Evolutionary conservation across 2,888 invertebrate genomes (phyloP), one percentile per base, ranked within the genome.

Genomic region (Octonoba sinensis): DNA sequence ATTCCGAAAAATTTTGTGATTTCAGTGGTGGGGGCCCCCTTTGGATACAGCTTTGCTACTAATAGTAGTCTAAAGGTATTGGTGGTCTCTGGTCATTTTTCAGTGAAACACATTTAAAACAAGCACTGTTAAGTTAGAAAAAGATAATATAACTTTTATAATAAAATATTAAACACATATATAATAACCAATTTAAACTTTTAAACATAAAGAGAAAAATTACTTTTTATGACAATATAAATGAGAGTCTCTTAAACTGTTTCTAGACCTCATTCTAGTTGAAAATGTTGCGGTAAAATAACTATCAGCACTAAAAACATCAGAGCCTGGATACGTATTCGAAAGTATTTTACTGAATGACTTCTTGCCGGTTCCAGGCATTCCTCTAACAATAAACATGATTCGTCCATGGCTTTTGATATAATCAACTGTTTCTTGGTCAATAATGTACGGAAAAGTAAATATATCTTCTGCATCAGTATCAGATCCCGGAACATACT

Each of bases 351-450:
- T 20, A 12, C 59, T 24, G 15, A 83, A 54, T 6, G 73, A 66
- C 20, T 57, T 56, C 46, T 83, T 83, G 13, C 65, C 69, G 8
- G 83, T 74, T 3, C 83, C 83, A 27, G 83, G 73, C 15, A 64
- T 54, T 18, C 83, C 83, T 51, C 83, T 56, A 47, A 83, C 60
- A 59, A 83, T 71, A 59, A 83, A 83, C 70, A 78, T 78, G n/a
- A 83, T 70, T 59, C 64, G 27, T 6, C 83, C 78, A 70, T 83
- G 83, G 4, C 56, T n/a, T n/a, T 74, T 64, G 11, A 83, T 51
- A 47, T 59, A 83, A 1, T 78, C 20, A 1, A 73, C 60, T 3
- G 77, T 65, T 1, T 51, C n/a, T 6, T 57, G 59, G 59, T 83
- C 78, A 22, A 47, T 46, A 13, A 67, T 65, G 24, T 27, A 83